Evolutionary conservation across 2,797 vertebrate species (phyloP).

Genomic region (Chelon labrosus): DNA sequence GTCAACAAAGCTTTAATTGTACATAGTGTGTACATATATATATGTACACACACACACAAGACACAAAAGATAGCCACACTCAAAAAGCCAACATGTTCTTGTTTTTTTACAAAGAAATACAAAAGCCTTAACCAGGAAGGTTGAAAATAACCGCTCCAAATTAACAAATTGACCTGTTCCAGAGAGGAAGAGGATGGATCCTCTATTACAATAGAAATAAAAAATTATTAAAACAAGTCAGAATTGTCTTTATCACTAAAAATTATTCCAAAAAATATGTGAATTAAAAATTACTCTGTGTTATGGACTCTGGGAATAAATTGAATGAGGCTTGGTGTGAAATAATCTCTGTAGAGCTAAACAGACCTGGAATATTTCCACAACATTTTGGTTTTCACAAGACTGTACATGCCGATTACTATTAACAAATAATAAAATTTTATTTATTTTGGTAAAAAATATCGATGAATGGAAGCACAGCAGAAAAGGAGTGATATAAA

Average conservation of each 20-base stretch:
- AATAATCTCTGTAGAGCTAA: neutral
- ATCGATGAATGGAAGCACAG: constrained; percentile 52
- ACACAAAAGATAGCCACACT: constrained; percentile 50
- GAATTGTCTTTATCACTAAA: constrained; percentile 30
- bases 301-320: neutral
- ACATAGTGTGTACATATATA: constrained; percentile 59
- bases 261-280: neutral
- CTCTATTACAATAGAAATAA: constrained; percentile 21
- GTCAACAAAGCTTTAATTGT: constrained; percentile 74
- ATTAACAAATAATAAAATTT: neutral
- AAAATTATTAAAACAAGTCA: constrained; percentile 6
- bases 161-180: constrained; percentile 54
- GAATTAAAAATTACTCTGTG: neutral
- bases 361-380: constrained; percentile 11
- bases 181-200: constrained; percentile 38
- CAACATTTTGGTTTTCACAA: neutral
- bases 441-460: constrained; percentile 6
- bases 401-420: neutral
- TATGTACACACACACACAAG: neutral
- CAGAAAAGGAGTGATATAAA: constrained; percentile 9
- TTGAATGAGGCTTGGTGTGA: constrained; percentile 1
- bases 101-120: constrained; percentile 56
- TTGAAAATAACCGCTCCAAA: constrained; percentile 41
- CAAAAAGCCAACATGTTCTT: constrained; percentile 36
- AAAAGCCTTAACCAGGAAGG: constrained; percentile 52